Conservation (phyloP, 2,888 invertebrate genomes). For the Thereva unica region DNA sequence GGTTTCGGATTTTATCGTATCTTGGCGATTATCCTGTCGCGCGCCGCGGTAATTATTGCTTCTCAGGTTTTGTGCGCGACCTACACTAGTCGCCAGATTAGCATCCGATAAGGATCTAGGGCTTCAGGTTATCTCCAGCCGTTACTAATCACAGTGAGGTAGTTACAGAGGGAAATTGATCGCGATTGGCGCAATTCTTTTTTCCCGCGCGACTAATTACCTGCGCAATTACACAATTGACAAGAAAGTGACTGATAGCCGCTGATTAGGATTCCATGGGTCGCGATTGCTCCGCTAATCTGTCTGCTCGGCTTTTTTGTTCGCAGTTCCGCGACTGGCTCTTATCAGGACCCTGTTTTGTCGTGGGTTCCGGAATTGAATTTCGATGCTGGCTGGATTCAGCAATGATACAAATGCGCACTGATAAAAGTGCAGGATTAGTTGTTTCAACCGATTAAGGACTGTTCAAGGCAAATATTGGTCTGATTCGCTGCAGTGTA, state of each 20-base stretch:
- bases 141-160: constrained; percentile 26
- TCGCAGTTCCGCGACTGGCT: no score
- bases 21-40: constrained; percentile 12
- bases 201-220: constrained; percentile 31
- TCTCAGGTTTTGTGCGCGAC: constrained; percentile 29
- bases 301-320: not conserved
- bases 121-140: constrained; percentile 21
- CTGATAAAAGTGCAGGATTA: no score
- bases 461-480: no score
- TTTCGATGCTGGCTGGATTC: no score
- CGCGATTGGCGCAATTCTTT: constrained; percentile 3
- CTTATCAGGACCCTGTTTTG: no score
- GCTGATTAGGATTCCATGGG: not conserved
- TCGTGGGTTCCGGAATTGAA: no score
- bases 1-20: constrained; percentile 37
- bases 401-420: no score
- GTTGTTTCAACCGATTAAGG: no score
- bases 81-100: constrained; percentile 33
- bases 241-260: constrained; percentile 3
- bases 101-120: constrained; percentile 29
- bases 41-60: constrained; percentile 25
- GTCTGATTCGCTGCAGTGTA: no score
- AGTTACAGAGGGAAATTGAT: constrained; percentile 1
- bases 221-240: constrained; percentile 34
- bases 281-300: not conserved